Evolutionary conservation across 2,888 invertebrate genomes (phyloP), one percentile per base, ranked within the genome.

Genomic region (Diaperis boleti): DNA sequence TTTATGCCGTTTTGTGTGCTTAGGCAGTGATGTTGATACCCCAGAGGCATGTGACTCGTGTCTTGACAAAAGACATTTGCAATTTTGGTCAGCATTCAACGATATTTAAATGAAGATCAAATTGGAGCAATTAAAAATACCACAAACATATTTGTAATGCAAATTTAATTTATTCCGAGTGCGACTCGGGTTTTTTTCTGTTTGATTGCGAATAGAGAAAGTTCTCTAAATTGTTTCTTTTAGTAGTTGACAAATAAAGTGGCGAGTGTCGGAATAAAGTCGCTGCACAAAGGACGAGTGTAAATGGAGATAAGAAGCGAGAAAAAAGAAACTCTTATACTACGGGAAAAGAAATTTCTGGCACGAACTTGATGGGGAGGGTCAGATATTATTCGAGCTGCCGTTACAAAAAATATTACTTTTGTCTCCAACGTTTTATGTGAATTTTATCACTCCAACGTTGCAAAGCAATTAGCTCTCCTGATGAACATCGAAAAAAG

Each of bases 181-280:
- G 41, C 41, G 29, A 31, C 41, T 44, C 35, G 31, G n/a, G n/a
- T 33, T 31, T 20, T 35, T 44, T 18, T 42, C 17, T n/a, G 37
- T 37, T 44, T 60, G 54, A 60, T 60, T 60, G 54, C 60, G 54
- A 60, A 60, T 60, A 60, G 60, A 62, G 35, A 17, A 41, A 59
- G 59, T 49, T 64, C 44, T 47, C 62, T 62, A 69, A 69, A 71
- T 69, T 69, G 69, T 68, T 69, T 69, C 68, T 69, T 66, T 69
- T 71, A 68, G 71, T 69, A 67, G 64, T 61, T 64, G 62, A 63
- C 64, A 71, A 70, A 70, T 69, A 67, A 71, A 71, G 65, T 60
- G 60, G 49, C 47, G 62, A 57, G 47, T 57, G 17, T 59, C 22
- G 56, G 54, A 29, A 64, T 64, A 47, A 68, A 62, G 59, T 64